Base-by-base conservation (phyloP, 2,888 invertebrate species). In the Nasonia oneida region DNA sequence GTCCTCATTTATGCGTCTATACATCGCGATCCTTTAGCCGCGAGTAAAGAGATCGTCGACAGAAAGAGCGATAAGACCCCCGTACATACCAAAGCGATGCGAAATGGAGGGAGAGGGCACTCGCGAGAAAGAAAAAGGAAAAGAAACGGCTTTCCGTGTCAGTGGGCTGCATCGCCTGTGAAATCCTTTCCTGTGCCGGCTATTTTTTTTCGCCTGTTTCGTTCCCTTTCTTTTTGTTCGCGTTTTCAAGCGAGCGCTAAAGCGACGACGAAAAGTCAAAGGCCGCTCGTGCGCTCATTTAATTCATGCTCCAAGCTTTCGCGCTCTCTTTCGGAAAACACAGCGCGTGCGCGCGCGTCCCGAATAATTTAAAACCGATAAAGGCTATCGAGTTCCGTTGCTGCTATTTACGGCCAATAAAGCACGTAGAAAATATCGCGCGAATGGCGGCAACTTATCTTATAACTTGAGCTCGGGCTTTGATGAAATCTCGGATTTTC, bases 331-430 rank as follows among this genome's bases (percentile, higher is more conserved):
- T 73, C 14, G 50, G 33, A 70, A 83, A 76, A 83, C 61, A 78
- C 6, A 42, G 79, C 64, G 64, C 3, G n/a, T 6, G 42, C 18
- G 71, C 15, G 74, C 71, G 42, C 53, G 42, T 33, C 15, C 39
- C 50, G 83, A 86, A 86, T 83, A 83, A 86, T 83, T 86, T 81
- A 76, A 86, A 86, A 81, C 76, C 86, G 71, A 81, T 86, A 77
- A 83, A 77, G 57, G 80, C 71, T 77, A 86, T 86, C 67, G 78
- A 81, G 80, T 64, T 57, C 37, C 75, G 33, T 47, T 67, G 42
- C n/a, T 74, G 33, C 73, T 79, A 79, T 83, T 86, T 81, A 86
- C 53, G 47, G 71, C 81, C 81, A 85, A 85, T 85, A 85, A 85
- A 85, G 85, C 85, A 81, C 64, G 39, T 33, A 53, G 61, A 85